A percentile compares a stretch with the other conserved stretches of the same genome.
Evolutionary conservation across 2,888 invertebrate species (phyloP).

Genomic region (Syrista parreyssii): DNA sequence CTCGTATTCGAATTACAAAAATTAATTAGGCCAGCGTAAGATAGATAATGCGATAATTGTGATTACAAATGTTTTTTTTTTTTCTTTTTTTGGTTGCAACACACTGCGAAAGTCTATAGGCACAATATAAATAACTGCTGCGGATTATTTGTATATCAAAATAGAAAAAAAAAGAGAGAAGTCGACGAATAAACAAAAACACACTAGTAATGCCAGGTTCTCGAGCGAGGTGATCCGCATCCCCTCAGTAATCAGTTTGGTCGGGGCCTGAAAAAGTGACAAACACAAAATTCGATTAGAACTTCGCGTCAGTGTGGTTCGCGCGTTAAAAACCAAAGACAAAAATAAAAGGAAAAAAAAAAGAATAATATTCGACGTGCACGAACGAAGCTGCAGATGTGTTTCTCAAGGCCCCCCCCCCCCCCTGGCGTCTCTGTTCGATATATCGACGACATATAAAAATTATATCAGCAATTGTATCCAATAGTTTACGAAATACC

Average conservation of each 20-base stretch:
- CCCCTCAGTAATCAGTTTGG: constrained; percentile 58
- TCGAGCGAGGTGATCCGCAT: constrained; percentile 25
- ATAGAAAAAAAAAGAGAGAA: constrained; percentile 41
- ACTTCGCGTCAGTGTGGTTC: background rate
- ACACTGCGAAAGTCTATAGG: constrained; percentile 19
- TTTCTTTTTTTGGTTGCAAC: constrained; percentile 7
- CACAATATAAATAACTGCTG: constrained; percentile 24
- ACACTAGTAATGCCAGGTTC: constrained; percentile 48
- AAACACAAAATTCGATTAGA: background rate
- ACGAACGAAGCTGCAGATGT: background rate
- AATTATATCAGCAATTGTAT: background rate
- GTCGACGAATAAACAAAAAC: constrained; percentile 29
- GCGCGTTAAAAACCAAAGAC: constrained; percentile 1
- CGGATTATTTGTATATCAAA: constrained; percentile 41
- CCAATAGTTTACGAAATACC: background rate
- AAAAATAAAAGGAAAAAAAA: constrained; percentile 5
- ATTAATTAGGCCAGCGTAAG: background rate
- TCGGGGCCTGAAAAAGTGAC: constrained; percentile 57
- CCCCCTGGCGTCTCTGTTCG: background rate
- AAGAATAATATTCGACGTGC: background rate
- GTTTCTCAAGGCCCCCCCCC: background rate
- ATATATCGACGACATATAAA: background rate
- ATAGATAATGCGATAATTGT: constrained; percentile 4
- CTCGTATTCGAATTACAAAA: background rate
- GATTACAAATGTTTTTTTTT: background rate